Base-by-base conservation (phyloP, 2,888 invertebrate species). In the Caenorhabditis parvicauda region DNA sequence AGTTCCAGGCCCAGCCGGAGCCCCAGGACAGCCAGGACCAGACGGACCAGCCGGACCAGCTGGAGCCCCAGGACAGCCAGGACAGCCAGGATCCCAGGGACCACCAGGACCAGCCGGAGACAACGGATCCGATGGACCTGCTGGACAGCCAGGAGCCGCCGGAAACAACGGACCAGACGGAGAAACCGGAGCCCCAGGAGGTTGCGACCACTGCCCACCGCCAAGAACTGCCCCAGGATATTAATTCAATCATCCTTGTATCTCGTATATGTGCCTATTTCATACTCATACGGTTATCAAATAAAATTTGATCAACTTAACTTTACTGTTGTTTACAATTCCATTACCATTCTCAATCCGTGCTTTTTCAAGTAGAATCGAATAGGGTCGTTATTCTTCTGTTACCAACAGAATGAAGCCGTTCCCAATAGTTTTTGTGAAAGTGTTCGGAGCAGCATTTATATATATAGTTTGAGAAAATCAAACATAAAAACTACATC, bases 171-270 rank as follows among this genome's bases (percentile, higher is more conserved):
- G 62, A 62, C 54, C 67, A 44, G 67, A 68, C 42, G 76, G 75
- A 63, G 56, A 64, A 38, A 64, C 68, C 28, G 75, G 75, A 54
- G 58, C 55, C 48, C 67, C 62, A 54, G 74, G 74, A 61, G 65
- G 67, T 47, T 72, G 72, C 70, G 70, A 72, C 59, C 71, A 74
- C 65, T 74, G 72, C 67, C 70, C 72, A 54, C 70, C 70, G 52
- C 72, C 70, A 55, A 59, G 73, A 43, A 73, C 73, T 42, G 69
- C 70, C 21, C 71, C 73, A 54, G 73, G 73, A 64, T 73, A 73
- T 62, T 62, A 58, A 58, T 39, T 42, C 53, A 52, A 47, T 57
- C 38, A 46, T 52, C 52, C 48, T 46, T 52, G 52, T 54, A 57
- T 57, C 49, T 53, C 50, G n/a, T n/a, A n/a, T n/a, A n/a, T n/a